Conservation (phyloP, 2,113 vertebrate genomes). For the Pedetes capensis region DNA sequence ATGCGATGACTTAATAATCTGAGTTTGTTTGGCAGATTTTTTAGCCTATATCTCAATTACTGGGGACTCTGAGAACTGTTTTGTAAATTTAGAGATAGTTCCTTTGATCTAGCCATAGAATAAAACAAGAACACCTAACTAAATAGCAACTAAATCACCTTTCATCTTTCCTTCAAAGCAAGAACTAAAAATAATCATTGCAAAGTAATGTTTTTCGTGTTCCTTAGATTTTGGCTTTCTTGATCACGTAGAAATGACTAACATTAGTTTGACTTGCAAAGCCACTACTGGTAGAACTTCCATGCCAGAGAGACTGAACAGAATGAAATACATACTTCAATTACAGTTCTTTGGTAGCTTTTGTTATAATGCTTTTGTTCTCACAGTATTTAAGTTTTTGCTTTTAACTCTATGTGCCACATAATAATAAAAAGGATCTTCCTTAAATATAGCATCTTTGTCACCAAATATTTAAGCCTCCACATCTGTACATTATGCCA, state of each 20-base stretch:
- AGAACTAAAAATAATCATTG: constrained; percentile 65
- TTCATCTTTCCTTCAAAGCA: constrained; percentile 69
- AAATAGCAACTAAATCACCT: constrained; percentile 57
- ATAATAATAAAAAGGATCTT: not conserved
- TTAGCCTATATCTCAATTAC: constrained; percentile 30
- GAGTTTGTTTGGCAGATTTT: constrained; percentile 56
- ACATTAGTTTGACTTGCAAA: constrained; percentile 48
- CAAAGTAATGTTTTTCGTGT: constrained; percentile 48
- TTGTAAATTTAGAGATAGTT: constrained; percentile 53
- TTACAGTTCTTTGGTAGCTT: not conserved
- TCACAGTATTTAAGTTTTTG: not conserved
- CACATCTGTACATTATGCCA: not conserved
- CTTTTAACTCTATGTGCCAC: not conserved
- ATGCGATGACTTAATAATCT: not conserved
- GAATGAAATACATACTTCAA: constrained; percentile 14
- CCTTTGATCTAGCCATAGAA: constrained; percentile 53
- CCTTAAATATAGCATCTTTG: not conserved
- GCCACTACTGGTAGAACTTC: constrained; percentile 26
- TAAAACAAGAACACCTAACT: constrained; percentile 60
- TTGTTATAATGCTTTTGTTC: not conserved
- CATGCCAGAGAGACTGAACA: not conserved
- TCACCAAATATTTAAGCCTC: not conserved
- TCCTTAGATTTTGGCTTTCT: constrained; percentile 3
- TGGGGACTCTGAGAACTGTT: constrained; percentile 30
- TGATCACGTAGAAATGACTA: constrained; percentile 50